These are phyloP conservation scores for Chrysolina americana DNA, from an alignment of 2,888 invertebrate genomes.

Conservation along the genomic window DNA sequence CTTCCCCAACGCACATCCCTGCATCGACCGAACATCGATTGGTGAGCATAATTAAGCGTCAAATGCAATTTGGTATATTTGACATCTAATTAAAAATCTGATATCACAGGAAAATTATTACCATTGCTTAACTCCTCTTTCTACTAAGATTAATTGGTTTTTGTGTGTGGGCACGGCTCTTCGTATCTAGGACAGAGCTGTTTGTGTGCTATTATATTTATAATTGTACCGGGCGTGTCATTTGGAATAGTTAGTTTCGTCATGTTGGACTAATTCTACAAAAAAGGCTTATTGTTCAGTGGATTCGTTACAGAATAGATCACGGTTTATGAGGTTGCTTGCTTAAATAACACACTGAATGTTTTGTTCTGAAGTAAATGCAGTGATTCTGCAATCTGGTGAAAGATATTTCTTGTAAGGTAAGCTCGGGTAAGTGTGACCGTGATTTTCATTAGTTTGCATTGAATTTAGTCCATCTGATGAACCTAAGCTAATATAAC, in stretches of 20 bases:
- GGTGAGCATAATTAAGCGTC: slow-evolving; percentile 66
- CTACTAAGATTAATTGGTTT: slow-evolving; percentile 62
- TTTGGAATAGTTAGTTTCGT: not conserved
- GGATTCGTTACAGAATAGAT: not conserved
- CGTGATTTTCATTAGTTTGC: too few species aligned
- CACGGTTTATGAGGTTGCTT: not conserved
- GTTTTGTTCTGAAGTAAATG: too few species aligned
- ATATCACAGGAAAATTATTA: slow-evolving; percentile 62
- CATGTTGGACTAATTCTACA: not conserved
- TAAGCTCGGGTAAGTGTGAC: too few species aligned
- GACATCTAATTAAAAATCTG: slow-evolving; percentile 69
- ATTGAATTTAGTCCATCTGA: too few species aligned
- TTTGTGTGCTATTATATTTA: slow-evolving; percentile 21
- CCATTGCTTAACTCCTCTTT: slow-evolving; percentile 57
- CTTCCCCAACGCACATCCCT: slow-evolving; percentile 34
- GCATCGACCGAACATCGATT: slow-evolving; percentile 57
- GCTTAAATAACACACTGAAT: too few species aligned
- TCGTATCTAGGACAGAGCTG: slow-evolving; percentile 43
- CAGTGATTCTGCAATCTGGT: too few species aligned
- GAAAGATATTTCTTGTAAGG: too few species aligned
- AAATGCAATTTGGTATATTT: slow-evolving; percentile 67
- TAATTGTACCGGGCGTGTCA: slow-evolving; percentile 22
- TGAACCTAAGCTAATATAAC: too few species aligned
- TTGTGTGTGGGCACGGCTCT: slow-evolving; percentile 54
- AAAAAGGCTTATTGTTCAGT: not conserved